A percentile compares a stretch with the other conserved stretches of the same genome.
Conservation (phyloP, 2,888 invertebrate genomes). For the Ceraclea dissimilis region DNA sequence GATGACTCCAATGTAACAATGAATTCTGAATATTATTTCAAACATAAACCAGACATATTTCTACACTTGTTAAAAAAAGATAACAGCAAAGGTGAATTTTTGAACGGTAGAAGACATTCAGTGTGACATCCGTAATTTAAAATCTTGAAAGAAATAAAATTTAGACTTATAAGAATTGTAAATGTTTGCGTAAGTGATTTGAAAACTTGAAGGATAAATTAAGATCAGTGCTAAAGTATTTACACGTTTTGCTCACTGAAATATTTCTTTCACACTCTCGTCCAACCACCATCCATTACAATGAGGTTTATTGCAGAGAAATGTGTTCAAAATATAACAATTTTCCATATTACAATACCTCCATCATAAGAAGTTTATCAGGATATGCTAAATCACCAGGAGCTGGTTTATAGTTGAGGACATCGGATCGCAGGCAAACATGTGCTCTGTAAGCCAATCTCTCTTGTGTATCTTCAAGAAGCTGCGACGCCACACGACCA, state of each 20-base stretch:
- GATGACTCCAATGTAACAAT: background rate
- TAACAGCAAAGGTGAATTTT: background rate
- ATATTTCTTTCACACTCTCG: no score
- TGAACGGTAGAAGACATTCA: background rate
- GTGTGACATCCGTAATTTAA: background rate
- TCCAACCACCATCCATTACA: no score
- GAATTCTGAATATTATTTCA: background rate
- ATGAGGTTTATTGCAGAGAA: no score
- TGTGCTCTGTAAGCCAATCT: constrained; percentile 92
- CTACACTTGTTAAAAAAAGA: background rate
- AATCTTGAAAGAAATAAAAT: no score
- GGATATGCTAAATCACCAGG: constrained; percentile 97
- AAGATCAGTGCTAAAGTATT: no score
- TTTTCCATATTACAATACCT: constrained; percentile 51
- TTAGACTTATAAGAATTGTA: no score
- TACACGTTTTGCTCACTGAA: no score
- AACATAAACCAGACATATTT: background rate
- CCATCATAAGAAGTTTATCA: constrained; percentile 96
- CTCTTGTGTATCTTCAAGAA: constrained; percentile 93
- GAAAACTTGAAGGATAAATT: background rate
- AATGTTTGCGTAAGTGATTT: background rate
- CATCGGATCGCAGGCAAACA: constrained; percentile 88
- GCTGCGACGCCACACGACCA: constrained; percentile 67
- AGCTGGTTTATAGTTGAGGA: constrained; percentile 80
- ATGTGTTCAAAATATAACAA: no score